These are phyloP conservation scores for Euzophera pinguis DNA, from an alignment of 2,888 invertebrate genomes.

Conservation along the genomic window DNA sequence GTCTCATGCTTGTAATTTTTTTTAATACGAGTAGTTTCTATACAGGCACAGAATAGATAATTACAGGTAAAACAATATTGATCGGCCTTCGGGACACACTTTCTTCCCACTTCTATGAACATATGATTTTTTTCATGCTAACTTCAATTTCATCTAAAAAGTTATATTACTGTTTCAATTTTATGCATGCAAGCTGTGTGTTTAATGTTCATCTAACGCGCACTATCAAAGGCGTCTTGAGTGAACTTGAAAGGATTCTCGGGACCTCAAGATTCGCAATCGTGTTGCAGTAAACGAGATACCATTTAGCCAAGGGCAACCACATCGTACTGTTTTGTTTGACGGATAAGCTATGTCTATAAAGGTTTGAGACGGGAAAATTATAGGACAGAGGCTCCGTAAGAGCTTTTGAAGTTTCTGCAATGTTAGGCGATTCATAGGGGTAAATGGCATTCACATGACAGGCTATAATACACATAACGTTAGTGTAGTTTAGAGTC, in stretches of 20 bases:
- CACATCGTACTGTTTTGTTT: conserved; percentile 42
- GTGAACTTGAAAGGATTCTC: conserved; percentile 52
- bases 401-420: conserved; percentile 23
- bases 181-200: not conserved
- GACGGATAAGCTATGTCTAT: conserved; percentile 42
- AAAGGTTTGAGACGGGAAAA: conserved; percentile 47
- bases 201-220: conserved; percentile 42
- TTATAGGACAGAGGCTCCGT: conserved; percentile 38
- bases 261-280: conserved; percentile 52
- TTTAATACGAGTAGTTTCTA: too few relatives aligned
- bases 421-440: conserved; percentile 16
- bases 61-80: too few relatives aligned
- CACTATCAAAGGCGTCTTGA: conserved; percentile 57
- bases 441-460: conserved; percentile 11
- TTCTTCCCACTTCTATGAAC: too few relatives aligned
- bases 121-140: too few relatives aligned
- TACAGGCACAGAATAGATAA: too few relatives aligned
- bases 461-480: conserved; percentile 8
- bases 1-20: too few relatives aligned
- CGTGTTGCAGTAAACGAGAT: conserved; percentile 67
- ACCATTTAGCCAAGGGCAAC: conserved; percentile 69
- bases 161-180: not conserved
- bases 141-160: too few relatives aligned
- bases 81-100: too few relatives aligned
- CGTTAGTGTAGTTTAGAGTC: not conserved